These are phyloP conservation scores for Rhyacophila evoluta DNA, from an alignment of 2,888 invertebrate genomes.

Conservation along the genomic window DNA sequence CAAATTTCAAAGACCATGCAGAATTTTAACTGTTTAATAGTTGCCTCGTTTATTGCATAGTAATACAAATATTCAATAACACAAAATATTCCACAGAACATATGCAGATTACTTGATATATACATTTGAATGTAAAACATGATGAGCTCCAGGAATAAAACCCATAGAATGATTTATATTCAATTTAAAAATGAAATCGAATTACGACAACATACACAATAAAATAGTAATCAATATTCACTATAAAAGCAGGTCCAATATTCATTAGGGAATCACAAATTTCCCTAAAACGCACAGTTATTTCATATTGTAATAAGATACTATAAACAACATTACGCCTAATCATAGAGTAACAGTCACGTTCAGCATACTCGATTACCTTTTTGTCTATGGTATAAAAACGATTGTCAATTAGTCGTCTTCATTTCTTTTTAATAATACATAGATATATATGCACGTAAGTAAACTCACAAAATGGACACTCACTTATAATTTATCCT, in stretches of 20 bases:
- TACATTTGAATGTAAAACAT: background rate
- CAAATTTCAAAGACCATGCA: too few relatives aligned
- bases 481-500: conserved; percentile 13
- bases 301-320: conserved; percentile 18
- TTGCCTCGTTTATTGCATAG: too few relatives aligned
- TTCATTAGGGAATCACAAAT: conserved; percentile 14
- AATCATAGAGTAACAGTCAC: conserved; percentile 24
- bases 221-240: conserved; percentile 13
- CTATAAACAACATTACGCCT: background rate
- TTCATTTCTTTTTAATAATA: background rate
- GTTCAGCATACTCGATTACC: conserved; percentile 16
- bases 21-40: too few relatives aligned
- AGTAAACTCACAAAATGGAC: conserved; percentile 22
- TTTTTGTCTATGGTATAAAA: conserved; percentile 35
- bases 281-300: background rate
- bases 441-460: conserved; percentile 10
- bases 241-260: conserved; percentile 22
- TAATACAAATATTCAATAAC: too few relatives aligned
- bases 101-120: too few relatives aligned
- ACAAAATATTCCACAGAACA: too few relatives aligned
- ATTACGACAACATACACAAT: conserved; percentile 17
- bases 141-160: background rate
- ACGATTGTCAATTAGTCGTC: conserved; percentile 34
- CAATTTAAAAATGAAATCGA: conserved; percentile 24
- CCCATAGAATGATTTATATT: background rate